Percentiles rank a stretch among this genome's conserved stretches.
These are phyloP conservation scores for Melieria picta DNA, from an alignment of 2,888 invertebrate species.

Conservation along the genomic window DNA sequence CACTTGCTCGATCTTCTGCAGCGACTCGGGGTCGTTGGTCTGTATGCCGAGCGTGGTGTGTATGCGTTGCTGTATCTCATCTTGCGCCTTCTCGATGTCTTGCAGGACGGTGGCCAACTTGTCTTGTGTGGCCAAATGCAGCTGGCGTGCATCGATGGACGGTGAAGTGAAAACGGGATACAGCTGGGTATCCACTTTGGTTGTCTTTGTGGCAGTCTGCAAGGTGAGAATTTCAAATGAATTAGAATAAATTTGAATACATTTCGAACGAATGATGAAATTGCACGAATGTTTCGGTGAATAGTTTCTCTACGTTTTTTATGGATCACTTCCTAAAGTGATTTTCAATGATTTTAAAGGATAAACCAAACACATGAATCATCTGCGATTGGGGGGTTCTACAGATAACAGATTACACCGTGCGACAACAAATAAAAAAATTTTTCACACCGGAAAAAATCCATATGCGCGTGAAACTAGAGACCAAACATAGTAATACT, in stretches of 20 bases:
- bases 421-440: too few relatives aligned
- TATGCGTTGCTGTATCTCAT: slow-evolving; percentile 75
- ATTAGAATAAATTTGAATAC: slow-evolving; percentile 27
- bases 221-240: slow-evolving; percentile 36
- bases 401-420: too few relatives aligned
- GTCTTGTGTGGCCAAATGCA: slow-evolving; percentile 70
- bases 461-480: too few relatives aligned
- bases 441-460: too few relatives aligned
- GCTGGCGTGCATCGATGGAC: slow-evolving; percentile 70
- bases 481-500: too few relatives aligned
- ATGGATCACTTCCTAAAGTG: too few relatives aligned
- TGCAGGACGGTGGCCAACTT: slow-evolving; percentile 70
- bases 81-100: slow-evolving; percentile 73
- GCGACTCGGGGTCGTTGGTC: slow-evolving; percentile 69
- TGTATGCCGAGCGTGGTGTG: slow-evolving; percentile 74
- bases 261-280: not conserved
- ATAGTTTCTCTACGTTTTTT: too few relatives aligned
- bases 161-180: slow-evolving; percentile 79
- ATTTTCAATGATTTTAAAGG: too few relatives aligned
- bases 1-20: slow-evolving; percentile 71
- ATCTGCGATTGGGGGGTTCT: too few relatives aligned
- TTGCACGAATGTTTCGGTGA: not conserved
- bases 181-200: slow-evolving; percentile 76
- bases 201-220: slow-evolving; percentile 74
- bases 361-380: too few relatives aligned